Evolutionary conservation across 2,888 invertebrate genomes (phyloP).

Genomic region (Drosophila ezoana): DNA sequence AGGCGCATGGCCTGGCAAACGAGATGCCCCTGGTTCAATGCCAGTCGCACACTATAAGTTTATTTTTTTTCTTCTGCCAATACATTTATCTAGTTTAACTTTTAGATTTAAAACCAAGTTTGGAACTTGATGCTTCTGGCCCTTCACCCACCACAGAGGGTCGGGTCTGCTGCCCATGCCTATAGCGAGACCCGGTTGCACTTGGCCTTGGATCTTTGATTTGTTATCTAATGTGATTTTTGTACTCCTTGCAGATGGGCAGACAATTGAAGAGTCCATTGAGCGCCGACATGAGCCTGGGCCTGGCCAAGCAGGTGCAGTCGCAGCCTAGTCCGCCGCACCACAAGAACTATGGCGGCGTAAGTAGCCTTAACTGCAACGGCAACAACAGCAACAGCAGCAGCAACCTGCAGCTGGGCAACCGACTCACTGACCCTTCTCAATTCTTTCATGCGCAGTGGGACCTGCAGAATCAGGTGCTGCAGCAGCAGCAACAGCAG

Average conservation of each 20-base stretch:
- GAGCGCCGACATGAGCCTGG: constrained; percentile 84
- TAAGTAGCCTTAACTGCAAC: constrained; percentile 69
- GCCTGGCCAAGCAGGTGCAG: constrained; percentile 84
- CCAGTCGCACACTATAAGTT: too few relatives aligned
- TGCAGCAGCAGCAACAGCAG: constrained; percentile 86
- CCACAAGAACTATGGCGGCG: constrained; percentile 85
- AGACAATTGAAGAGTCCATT: constrained; percentile 84
- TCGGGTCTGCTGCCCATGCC: too few relatives aligned
- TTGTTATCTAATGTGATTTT: neutral
- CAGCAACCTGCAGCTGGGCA: constrained; percentile 10
- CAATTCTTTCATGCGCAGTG: constrained; percentile 71
- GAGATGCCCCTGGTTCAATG: too few relatives aligned
- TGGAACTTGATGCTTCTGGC: too few relatives aligned
- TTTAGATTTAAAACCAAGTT: too few relatives aligned
- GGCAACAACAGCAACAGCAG: constrained; percentile 6
- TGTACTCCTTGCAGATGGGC: constrained; percentile 79
- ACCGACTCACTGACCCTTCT: constrained; percentile 13
- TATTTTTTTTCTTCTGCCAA: too few relatives aligned
- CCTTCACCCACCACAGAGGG: too few relatives aligned
- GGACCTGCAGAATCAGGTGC: constrained; percentile 82
- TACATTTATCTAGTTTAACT: too few relatives aligned
- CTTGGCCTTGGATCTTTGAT: too few relatives aligned
- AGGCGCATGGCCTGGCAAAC: too few relatives aligned
- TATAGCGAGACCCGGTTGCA: too few relatives aligned
- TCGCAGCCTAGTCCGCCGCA: constrained; percentile 85